Evolutionary conservation across 2,888 invertebrate genomes (phyloP).

Genomic region (Sussaba pulchella): DNA sequence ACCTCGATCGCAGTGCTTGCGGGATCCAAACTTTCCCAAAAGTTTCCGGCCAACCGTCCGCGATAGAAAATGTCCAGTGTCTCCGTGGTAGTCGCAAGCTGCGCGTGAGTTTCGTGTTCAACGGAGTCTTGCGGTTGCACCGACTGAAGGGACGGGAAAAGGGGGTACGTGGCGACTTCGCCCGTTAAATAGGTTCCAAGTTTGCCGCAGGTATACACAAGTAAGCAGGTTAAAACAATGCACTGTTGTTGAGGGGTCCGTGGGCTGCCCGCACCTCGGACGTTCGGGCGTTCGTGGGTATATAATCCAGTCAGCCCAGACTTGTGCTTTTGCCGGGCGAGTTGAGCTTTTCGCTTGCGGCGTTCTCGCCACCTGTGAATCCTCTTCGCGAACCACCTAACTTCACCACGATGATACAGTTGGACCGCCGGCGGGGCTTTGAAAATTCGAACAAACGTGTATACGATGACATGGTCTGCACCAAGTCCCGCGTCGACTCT

Average conservation of each 20-base stretch:
- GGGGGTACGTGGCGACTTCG: slow-evolving; percentile 39
- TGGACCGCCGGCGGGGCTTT: neutral
- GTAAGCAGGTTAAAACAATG: slow-evolving; percentile 78
- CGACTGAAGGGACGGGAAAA: slow-evolving; percentile 17
- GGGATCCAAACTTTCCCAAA: slow-evolving; percentile 72
- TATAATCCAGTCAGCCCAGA: slow-evolving; percentile 76
- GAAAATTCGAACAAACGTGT: slow-evolving; percentile 29
- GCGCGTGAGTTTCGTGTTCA: slow-evolving; percentile 40
- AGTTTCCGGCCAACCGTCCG: slow-evolving; percentile 72
- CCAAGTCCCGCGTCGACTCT: no score
- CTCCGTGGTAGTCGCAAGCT: slow-evolving; percentile 53
- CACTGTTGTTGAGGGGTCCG: slow-evolving; percentile 57
- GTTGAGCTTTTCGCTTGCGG: slow-evolving; percentile 14
- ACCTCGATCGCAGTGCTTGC: slow-evolving; percentile 4
- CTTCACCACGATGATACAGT: neutral
- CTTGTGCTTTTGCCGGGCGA: neutral
- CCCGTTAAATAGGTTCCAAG: slow-evolving; percentile 82
- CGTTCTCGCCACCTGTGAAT: neutral
- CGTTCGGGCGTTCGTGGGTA: slow-evolving; percentile 69
- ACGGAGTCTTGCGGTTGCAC: slow-evolving; percentile 34
- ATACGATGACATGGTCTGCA: neutral
- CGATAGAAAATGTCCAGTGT: slow-evolving; percentile 55
- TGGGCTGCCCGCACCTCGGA: slow-evolving; percentile 31
- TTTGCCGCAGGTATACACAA: slow-evolving; percentile 68
- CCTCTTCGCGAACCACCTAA: neutral